Conservation (phyloP, 1,140 invertebrate species). For the Lordiphosa clarofinis region DNA sequence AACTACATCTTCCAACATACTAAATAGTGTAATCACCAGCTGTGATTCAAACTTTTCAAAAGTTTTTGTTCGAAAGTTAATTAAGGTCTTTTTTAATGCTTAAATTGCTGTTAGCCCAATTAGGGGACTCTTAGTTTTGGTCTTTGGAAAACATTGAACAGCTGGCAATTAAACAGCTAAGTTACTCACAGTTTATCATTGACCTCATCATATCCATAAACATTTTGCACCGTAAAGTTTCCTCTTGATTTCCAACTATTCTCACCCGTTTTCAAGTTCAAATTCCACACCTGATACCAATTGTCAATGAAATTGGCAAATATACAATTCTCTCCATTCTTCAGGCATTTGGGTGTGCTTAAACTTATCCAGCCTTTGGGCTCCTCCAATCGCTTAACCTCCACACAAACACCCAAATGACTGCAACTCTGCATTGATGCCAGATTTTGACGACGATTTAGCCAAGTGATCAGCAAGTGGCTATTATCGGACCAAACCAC, state of each 20-base stretch:
- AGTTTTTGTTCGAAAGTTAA: too few species aligned
- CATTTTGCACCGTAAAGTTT: conserved; percentile 53
- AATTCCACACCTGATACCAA: conserved; percentile 71
- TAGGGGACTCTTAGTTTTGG: too few species aligned
- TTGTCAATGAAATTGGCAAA: conserved; percentile 70
- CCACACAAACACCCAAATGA: conserved; percentile 41
- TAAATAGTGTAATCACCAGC: too few species aligned
- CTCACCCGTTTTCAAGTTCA: conserved; percentile 56
- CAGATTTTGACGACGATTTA: conserved; percentile 92
- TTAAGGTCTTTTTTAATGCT: too few species aligned
- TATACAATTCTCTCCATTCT: conserved; percentile 46
- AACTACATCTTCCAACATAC: too few species aligned
- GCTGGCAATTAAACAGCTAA: too few species aligned
- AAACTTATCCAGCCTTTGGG: conserved; percentile 67
- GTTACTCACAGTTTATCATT: conserved; percentile 67
- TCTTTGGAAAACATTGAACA: too few species aligned
- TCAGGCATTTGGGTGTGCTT: conserved; percentile 53
- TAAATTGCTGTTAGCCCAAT: too few species aligned
- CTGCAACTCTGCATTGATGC: conserved; percentile 75
- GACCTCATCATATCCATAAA: conserved; percentile 68
- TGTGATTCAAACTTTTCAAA: too few species aligned
- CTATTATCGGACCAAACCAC: conserved; percentile 89
- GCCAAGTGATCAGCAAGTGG: conserved; percentile 88
- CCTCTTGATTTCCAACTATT: conserved; percentile 58
- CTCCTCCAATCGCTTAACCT: conserved; percentile 59